Conservation (phyloP, 2,888 invertebrate species). For the Chydorus sphaericus region DNA sequence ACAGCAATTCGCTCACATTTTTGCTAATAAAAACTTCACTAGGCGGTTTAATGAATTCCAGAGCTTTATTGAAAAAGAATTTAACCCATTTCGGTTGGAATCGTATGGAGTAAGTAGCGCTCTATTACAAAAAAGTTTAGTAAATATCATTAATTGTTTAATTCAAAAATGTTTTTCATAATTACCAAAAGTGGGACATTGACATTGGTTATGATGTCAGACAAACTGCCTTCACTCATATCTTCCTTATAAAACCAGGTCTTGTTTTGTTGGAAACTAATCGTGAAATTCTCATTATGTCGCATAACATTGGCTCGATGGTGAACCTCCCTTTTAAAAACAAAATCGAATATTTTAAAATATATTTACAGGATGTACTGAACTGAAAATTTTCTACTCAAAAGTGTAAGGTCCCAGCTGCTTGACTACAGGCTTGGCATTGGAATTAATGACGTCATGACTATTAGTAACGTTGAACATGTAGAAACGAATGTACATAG, state of each 20-base stretch:
- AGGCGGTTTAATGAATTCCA: constrained; percentile 17
- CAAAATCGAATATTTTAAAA: too few species aligned
- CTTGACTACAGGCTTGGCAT: constrained; percentile 32
- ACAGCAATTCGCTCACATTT: constrained; percentile 51
- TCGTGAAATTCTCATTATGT: constrained; percentile 49
- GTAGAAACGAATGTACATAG: constrained; percentile 58
- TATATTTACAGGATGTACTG: not conserved
- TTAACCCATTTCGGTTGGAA: not conserved
- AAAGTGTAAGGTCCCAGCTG: constrained; percentile 54
- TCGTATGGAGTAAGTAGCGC: constrained; percentile 40
- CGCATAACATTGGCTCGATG: constrained; percentile 44
- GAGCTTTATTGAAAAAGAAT: constrained; percentile 17
- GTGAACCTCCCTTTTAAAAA: constrained; percentile 13
- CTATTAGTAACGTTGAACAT: constrained; percentile 69
- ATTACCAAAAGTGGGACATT: constrained; percentile 49
- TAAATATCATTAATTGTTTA: constrained; percentile 17
- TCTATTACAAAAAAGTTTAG: constrained; percentile 29
- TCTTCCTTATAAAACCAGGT: constrained; percentile 54
- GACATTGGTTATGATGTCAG: constrained; percentile 52
- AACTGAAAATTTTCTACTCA: constrained; percentile 30
- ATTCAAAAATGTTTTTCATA: too few species aligned
- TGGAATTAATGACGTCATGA: constrained; percentile 36
- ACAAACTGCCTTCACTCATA: constrained; percentile 48
- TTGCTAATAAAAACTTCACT: constrained; percentile 35
- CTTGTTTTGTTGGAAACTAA: constrained; percentile 51